Percentiles rank a stretch among this genome's conserved stretches.
phyloP scores from a whole-genome alignment of 2,888 invertebrate genomes.

The Agrochola litura region DNA sequence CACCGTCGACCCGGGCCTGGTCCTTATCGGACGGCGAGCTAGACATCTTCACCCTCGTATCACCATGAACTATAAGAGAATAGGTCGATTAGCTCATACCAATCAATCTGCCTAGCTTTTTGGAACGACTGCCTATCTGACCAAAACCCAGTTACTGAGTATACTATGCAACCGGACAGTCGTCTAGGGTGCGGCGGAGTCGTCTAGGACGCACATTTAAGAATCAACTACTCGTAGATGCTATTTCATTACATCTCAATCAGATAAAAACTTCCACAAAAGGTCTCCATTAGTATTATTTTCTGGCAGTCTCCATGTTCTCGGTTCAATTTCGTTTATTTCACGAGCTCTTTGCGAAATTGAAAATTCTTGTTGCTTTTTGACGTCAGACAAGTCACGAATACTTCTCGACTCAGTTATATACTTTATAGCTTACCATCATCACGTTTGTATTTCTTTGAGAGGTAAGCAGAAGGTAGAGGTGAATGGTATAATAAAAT shows the following conservation, averaged over 20 bases:
- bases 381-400: conserved; percentile 38
- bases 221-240: too few relatives aligned
- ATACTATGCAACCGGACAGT: neutral
- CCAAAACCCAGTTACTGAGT: too few relatives aligned
- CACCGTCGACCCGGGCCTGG: too few relatives aligned
- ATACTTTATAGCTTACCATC: neutral
- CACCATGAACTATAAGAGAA: neutral
- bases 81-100: too few relatives aligned
- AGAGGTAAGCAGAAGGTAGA: neutral
- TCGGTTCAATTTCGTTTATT: conserved; percentile 44
- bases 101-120: too few relatives aligned
- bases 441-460: neutral
- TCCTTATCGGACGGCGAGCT: too few relatives aligned
- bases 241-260: conserved; percentile 10
- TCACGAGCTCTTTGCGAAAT: conserved; percentile 53
- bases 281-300: conserved; percentile 30
- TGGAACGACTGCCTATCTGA: too few relatives aligned
- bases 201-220: neutral
- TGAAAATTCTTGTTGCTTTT: conserved; percentile 49
- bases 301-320: conserved; percentile 17
- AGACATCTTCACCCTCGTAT: neutral
- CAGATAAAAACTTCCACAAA: conserved; percentile 10
- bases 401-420: conserved; percentile 22
- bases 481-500: too few relatives aligned
- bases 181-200: too few relatives aligned